These are phyloP conservation scores for Oryzias celebensis DNA, from an alignment of 2,113 vertebrate species.

Conservation along the genomic window DNA sequence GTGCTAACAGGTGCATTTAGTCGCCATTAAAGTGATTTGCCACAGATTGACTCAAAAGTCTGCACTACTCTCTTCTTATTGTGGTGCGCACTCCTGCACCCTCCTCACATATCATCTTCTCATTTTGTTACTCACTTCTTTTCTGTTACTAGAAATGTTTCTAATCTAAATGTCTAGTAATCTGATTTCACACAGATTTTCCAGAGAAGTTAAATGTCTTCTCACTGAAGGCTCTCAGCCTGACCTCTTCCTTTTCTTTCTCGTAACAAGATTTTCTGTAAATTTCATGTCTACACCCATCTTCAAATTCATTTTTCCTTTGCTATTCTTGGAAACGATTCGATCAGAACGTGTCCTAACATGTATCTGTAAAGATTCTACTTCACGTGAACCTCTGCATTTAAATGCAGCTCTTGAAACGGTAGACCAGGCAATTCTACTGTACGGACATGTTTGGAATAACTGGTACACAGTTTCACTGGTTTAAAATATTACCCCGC, in stretches of 20 bases:
- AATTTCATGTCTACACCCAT: slow-evolving; percentile 36
- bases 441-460: too few relatives aligned
- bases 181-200: slow-evolving; percentile 55
- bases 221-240: slow-evolving; percentile 49
- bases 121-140: background rate
- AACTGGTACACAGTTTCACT: too few relatives aligned
- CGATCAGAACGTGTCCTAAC: slow-evolving; percentile 23
- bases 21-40: too few relatives aligned
- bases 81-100: too few relatives aligned
- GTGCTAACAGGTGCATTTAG: too few relatives aligned
- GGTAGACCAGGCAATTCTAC: too few relatives aligned
- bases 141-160: slow-evolving; percentile 1
- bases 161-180: slow-evolving; percentile 56
- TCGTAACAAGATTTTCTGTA: slow-evolving; percentile 43
- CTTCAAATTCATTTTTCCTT: slow-evolving; percentile 35
- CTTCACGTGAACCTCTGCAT: too few relatives aligned
- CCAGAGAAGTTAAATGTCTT: slow-evolving; percentile 51
- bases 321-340: slow-evolving; percentile 18
- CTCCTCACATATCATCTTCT: too few relatives aligned
- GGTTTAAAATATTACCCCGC: too few relatives aligned
- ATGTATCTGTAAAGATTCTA: too few relatives aligned
- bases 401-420: too few relatives aligned
- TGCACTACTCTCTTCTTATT: too few relatives aligned
- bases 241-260: slow-evolving; percentile 41
- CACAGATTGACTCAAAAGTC: background rate